A percentile compares a stretch with the other conserved stretches of the same genome.
Evolutionary conservation across 2,113 vertebrate species (phyloP).

Genomic region (Chlorodrepanis virens): DNA sequence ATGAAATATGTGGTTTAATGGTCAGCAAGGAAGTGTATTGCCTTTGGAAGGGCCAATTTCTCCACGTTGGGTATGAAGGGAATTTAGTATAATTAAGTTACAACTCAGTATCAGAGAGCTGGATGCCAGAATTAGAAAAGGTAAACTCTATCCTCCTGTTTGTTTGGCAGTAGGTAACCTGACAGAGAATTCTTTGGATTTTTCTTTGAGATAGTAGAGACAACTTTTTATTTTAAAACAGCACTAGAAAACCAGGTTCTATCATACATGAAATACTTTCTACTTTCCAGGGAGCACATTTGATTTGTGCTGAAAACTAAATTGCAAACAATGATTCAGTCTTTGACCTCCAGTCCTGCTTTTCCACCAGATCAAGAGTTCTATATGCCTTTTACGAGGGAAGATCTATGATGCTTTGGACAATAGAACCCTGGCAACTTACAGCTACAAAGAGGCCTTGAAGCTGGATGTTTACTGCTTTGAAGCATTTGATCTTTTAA

Average conservation of each 20-base stretch:
- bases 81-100: background rate
- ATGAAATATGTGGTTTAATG: background rate
- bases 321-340: constrained; percentile 30
- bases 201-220: background rate
- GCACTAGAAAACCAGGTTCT: background rate
- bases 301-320: constrained; percentile 43
- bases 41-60: background rate
- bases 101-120: background rate
- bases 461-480: constrained; percentile 99
- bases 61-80: background rate
- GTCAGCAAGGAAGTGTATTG: background rate
- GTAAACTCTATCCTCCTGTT: background rate
- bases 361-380: constrained; percentile 90
- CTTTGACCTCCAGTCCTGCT: constrained; percentile 55
- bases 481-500: constrained; percentile 98
- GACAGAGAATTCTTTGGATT: background rate
- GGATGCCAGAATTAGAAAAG: background rate
- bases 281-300: background rate
- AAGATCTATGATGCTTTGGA: constrained; percentile 99
- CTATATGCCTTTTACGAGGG: constrained; percentile 94
- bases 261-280: background rate
- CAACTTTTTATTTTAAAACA: background rate
- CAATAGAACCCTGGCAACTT: constrained; percentile 91
- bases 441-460: constrained; percentile 98
- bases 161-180: background rate